Conservation (phyloP, 2,113 vertebrate species). For the Prochilodus magdalenae region DNA sequence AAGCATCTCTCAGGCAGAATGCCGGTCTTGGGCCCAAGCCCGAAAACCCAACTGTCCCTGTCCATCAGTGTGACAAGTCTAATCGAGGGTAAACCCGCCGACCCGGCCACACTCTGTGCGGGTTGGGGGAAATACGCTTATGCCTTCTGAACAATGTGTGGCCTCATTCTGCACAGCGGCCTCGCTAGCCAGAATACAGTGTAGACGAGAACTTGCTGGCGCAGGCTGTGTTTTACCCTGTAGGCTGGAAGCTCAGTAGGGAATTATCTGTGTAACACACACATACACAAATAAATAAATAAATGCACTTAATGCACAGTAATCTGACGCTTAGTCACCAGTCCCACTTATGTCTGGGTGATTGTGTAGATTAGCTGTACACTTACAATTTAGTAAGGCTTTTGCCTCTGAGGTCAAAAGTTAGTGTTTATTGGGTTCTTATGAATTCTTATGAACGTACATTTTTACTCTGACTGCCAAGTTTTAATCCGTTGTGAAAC, state of each 20-base stretch:
- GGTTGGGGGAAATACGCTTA: background rate
- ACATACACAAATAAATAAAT: slow-evolving; percentile 18
- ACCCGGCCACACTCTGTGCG: slow-evolving; percentile 40
- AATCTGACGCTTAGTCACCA: slow-evolving; percentile 1
- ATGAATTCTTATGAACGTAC: background rate
- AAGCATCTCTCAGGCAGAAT: slow-evolving; percentile 59
- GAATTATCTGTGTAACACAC: slow-evolving; percentile 13
- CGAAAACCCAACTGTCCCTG: slow-evolving; percentile 70
- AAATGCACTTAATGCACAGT: slow-evolving; percentile 1
- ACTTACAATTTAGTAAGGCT: background rate
- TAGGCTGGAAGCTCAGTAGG: slow-evolving; percentile 24
- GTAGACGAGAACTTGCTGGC: background rate
- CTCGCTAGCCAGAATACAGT: slow-evolving; percentile 11
- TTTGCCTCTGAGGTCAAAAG: background rate
- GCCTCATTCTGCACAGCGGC: slow-evolving; percentile 21
- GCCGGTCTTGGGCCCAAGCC: slow-evolving; percentile 61
- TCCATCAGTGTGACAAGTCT: slow-evolving; percentile 64
- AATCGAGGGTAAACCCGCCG: slow-evolving; percentile 60
- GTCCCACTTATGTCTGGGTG: background rate
- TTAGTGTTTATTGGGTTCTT: no score
- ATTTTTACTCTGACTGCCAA: background rate
- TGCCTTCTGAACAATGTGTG: slow-evolving; percentile 35
- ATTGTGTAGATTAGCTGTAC: background rate
- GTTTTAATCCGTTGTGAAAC: background rate
- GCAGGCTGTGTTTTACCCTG: slow-evolving; percentile 18